Conservation (phyloP, 1,140 invertebrate species). For the Euborellia annulipes region DNA sequence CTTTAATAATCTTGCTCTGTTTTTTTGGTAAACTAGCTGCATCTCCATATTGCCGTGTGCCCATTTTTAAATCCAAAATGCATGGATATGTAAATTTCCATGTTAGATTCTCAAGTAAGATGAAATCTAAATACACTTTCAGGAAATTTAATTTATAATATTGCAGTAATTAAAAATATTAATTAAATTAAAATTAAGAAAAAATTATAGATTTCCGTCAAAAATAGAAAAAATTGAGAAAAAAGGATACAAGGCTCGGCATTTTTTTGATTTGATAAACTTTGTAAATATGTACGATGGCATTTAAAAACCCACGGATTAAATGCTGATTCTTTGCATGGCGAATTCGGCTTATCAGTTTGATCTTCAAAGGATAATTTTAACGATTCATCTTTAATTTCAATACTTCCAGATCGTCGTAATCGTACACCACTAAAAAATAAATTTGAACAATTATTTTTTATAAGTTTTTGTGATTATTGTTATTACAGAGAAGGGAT, state of each 20-base stretch:
- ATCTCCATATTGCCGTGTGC: conserved; percentile 43
- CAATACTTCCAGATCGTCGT: conserved; percentile 27
- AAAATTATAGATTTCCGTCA: too few species aligned
- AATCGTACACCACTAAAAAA: conserved; percentile 23
- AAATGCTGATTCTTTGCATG: conserved; percentile 13
- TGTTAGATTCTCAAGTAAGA: conserved; percentile 44
- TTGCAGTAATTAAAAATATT: background rate
- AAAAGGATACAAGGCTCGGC: conserved; percentile 6
- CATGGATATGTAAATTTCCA: conserved; percentile 31
- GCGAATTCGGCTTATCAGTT: conserved; percentile 10
- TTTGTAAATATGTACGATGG: conserved; percentile 20
- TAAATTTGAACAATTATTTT: too few species aligned
- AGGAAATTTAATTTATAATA: too few species aligned
- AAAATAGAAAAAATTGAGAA: background rate
- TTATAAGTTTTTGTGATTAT: too few species aligned
- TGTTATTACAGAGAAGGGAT: too few species aligned
- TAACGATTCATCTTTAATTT: conserved; percentile 28
- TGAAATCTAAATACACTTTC: too few species aligned
- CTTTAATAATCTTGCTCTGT: conserved; percentile 37
- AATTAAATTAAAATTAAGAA: too few species aligned
- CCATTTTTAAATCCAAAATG: conserved; percentile 49
- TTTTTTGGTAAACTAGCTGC: conserved; percentile 37
- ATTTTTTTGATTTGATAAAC: background rate
- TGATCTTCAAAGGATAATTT: conserved; percentile 22
- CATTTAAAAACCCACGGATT: conserved; percentile 42